Conservation (phyloP, 2,113 vertebrate genomes). For the Eidolon helvum region DNA sequence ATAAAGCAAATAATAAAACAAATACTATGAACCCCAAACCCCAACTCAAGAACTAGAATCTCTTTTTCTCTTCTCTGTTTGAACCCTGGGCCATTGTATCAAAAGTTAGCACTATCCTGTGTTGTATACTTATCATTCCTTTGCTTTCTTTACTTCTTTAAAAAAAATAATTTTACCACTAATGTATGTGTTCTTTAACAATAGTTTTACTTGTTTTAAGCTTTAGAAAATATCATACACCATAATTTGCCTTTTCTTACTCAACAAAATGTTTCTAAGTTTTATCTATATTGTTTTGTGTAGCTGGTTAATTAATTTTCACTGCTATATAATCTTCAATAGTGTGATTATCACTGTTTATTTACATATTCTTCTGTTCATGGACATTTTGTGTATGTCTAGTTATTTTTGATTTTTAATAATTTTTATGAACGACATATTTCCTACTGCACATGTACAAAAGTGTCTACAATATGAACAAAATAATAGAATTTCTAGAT, state of each 20-base stretch:
- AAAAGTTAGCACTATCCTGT: not conserved
- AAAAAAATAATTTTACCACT: not conserved
- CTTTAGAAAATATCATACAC: conserved; percentile 24
- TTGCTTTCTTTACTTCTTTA: not conserved
- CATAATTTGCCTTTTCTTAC: not conserved
- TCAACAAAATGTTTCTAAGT: not conserved
- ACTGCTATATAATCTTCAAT: not conserved
- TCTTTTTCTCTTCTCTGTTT: not conserved
- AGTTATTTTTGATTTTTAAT: not conserved
- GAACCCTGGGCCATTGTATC: not conserved
- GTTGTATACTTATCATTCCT: not conserved
- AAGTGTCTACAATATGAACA: not conserved
- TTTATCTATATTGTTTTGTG: not conserved
- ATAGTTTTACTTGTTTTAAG: conserved; percentile 42
- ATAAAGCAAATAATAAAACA: not conserved
- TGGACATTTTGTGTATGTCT: not conserved
- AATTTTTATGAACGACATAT: not conserved
- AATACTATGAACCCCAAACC: not conserved
- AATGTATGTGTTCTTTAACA: conserved; percentile 26
- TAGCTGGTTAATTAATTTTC: not conserved
- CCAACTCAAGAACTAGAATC: not conserved
- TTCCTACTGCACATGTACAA: not conserved
- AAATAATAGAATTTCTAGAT: not conserved
- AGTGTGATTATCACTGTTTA: not conserved
- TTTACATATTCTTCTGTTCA: not conserved